These are phyloP conservation scores for Meiosimyza platycephala DNA, from an alignment of 2,888 invertebrate species.

Conservation along the genomic window DNA sequence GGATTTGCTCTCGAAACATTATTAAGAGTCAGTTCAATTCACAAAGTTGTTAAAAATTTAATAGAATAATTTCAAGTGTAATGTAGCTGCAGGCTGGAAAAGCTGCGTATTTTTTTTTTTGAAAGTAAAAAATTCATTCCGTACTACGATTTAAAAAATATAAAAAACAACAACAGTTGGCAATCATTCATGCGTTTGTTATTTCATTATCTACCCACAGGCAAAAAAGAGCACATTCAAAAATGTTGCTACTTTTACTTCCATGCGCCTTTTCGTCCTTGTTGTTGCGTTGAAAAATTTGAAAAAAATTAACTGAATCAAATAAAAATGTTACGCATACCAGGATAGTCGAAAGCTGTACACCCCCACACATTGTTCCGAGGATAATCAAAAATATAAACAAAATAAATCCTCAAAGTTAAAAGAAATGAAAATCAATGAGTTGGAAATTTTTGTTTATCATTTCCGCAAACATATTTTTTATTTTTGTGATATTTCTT, in stretches of 20 bases:
- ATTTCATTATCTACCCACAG: constrained; percentile 54
- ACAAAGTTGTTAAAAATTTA: no score
- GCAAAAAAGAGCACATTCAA: not conserved
- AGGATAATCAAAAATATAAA: constrained; percentile 26
- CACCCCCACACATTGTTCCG: not conserved
- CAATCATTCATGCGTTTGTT: constrained; percentile 62
- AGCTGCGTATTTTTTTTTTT: constrained; percentile 8
- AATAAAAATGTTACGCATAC: constrained; percentile 34
- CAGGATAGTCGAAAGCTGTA: not conserved
- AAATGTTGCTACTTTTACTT: not conserved
- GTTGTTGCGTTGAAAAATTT: constrained; percentile 32
- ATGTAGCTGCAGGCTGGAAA: constrained; percentile 25
- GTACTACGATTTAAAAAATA: constrained; percentile 23
- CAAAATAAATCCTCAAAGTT: constrained; percentile 45
- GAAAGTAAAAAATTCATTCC: constrained; percentile 1
- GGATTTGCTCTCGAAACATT: no score
- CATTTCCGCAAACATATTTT: constrained; percentile 38
- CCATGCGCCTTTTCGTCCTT: not conserved
- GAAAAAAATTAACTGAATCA: constrained; percentile 23
- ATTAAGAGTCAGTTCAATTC: no score
- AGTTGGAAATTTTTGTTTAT: constrained; percentile 63
- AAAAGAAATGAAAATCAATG: constrained; percentile 65
- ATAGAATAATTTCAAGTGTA: constrained; percentile 23
- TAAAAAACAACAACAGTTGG: constrained; percentile 39
- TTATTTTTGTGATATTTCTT: not conserved